Base-by-base conservation (phyloP, 1,140 invertebrate genomes). In the Nixonia krombeini region DNA sequence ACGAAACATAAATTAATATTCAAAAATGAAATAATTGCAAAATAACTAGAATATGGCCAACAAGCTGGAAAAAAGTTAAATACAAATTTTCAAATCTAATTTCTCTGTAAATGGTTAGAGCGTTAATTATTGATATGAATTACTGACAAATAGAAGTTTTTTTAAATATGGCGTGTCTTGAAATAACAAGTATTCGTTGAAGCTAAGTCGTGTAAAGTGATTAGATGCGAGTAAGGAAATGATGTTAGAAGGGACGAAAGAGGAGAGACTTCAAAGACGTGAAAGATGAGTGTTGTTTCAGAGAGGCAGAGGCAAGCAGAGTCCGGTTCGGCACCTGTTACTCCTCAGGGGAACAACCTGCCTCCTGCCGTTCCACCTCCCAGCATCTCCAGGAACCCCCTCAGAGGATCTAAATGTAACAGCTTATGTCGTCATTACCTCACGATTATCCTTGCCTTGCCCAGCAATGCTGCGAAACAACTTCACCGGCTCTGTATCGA, bases 341-440 rank as follows among this genome's bases (percentile, higher is more conserved):
- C 80, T 74, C 82, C 82, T 76, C 82, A 85, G 72, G 79, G 71
- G 74, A 82, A 78, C 78, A 84, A 81, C 70, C 78, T 82, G 76
- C 75, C 83, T 84, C 77, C 82, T 78, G 81, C 75, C 65, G 79
- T 82, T 82, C 83, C 78, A 79, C 80, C 79, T 79, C 80, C 83
- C 79, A 83, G 76, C 62, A 89, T 91, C 86, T 89, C 88, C 56
- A 87, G 91, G 78, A 91, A 91, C 83, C 90, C 91, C 69, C 88
- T 92, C 57, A 88, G 92, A 86, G 91, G 91, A 89, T 92, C 91
- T 70, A 92, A 92, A 88, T 92, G 92, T 90, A 90, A 89, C 86
- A 83, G 79, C 79, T 84, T 82, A 73, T 73, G 75, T 79, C 79
- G 75, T 78, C 70, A 75, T 72, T 74, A 73, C 55, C 73, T 76